Base-by-base conservation (phyloP, 2,888 invertebrate genomes). In the Heliconius sara region DNA sequence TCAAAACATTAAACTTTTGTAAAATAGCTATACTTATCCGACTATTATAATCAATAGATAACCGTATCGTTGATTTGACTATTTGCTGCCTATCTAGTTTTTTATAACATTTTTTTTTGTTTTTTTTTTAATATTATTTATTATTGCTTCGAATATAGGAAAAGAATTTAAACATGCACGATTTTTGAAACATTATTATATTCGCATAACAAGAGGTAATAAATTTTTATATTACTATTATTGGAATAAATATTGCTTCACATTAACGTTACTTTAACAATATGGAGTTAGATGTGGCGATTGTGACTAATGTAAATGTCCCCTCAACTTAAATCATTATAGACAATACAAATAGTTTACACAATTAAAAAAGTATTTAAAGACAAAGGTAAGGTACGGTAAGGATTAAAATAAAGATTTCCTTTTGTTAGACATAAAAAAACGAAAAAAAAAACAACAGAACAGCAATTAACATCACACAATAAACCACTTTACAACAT, bases 161-260 rank as follows among this genome's bases (percentile, higher is more conserved):
- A 13, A 60, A 60, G 4, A 19, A 25, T 16, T 73, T 9, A 34
- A 73, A 60, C 73, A 73, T 73, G 73, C 73, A 73, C 16, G n/a
- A 60, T 60, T 60, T 70, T 47, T 47, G 16, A 73, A 73, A 34
- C 13, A 57, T 73, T 60, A 47, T 25, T 70, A 70, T 70, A 70
- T 70, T 73, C 13, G 34, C 60, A 39, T 73, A 73, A 73, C 73
- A 73, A 73, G 73, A 34, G 73, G 39, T 73, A 60, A 72, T 57
- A 43, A 47, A 47, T 25, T 70, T 70, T 47, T 70, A 12, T 47
- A 70, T 43, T 70, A 47, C 25, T 70, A 70, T 43, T 70, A 47
- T 70, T 47, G 43, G 70, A 47, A 70, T 70, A 47, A 70, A 43
- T 47, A 70, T 70, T 70, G 70, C 70, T 70, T 70, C 16, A 70